These are phyloP conservation scores for Cheumatopsyche charites DNA, from an alignment of 1,140 invertebrate species.

Conservation along the genomic window DNA sequence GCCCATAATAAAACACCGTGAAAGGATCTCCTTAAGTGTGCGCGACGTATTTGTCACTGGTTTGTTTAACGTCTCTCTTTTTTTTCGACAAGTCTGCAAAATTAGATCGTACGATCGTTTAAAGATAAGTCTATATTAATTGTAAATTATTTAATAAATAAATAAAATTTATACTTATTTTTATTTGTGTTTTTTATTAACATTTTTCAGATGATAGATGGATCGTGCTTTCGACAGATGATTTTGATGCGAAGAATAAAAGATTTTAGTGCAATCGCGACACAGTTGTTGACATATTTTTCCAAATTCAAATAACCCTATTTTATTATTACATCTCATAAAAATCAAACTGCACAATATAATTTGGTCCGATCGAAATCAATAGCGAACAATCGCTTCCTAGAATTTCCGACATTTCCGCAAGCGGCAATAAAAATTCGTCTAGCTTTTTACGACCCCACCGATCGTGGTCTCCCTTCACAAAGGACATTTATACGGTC, in stretches of 20 bases:
- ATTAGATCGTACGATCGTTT: conserved; percentile 1
- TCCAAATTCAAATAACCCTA: background rate
- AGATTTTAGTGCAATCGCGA: too few relatives aligned
- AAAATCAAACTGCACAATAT: background rate
- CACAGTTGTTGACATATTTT: too few relatives aligned
- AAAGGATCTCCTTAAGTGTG: conserved; percentile 13
- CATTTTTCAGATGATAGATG: too few relatives aligned
- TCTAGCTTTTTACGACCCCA: background rate
- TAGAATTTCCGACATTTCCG: background rate
- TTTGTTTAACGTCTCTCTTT: conserved; percentile 26
- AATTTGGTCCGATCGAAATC: background rate
- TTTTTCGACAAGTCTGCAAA: conserved; percentile 27
- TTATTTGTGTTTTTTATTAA: too few relatives aligned
- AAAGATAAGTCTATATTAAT: background rate
- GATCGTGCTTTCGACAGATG: too few relatives aligned
- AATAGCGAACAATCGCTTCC: background rate
- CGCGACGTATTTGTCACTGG: conserved; percentile 21
- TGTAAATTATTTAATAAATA: too few relatives aligned
- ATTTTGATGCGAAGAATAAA: too few relatives aligned
- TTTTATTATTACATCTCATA: background rate
- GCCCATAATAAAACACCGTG: conserved; percentile 18
- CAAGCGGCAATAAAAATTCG: background rate
- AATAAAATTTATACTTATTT: too few relatives aligned
- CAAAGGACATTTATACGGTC: conserved; percentile 15
- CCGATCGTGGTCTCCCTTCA: background rate